A percentile compares a stretch with the other conserved stretches of the same genome.
phyloP scores from a whole-genome alignment of 2,113 vertebrate genomes.

The Varanus salvator region DNA sequence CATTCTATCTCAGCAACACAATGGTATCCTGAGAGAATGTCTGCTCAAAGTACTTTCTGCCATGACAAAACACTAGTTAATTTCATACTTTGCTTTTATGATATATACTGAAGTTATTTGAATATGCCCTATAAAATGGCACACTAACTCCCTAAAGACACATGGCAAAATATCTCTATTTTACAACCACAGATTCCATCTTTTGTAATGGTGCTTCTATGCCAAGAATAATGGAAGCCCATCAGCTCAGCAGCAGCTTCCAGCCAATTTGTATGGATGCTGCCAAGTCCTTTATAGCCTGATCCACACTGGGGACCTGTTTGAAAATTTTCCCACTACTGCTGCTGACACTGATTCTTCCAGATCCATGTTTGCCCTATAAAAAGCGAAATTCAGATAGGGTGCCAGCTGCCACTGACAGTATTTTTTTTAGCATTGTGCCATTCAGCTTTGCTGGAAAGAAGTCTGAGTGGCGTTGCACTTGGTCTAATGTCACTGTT shows the following conservation, averaged over 20 bases:
- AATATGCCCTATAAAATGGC: slow-evolving; percentile 1
- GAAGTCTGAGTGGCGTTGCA: background rate
- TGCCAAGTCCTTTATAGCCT: background rate
- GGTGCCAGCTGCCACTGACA: background rate
- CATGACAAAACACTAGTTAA: slow-evolving; percentile 23
- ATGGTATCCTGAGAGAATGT: slow-evolving; percentile 7
- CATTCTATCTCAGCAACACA: slow-evolving; percentile 35
- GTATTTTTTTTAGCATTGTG: background rate
- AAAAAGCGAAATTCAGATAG: background rate
- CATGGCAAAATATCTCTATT: background rate
- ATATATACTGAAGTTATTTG: background rate
- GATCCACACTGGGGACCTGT: background rate
- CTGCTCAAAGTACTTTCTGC: background rate
- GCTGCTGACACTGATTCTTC: fast-evolving
- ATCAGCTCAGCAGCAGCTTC: background rate
- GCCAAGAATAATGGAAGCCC: background rate
- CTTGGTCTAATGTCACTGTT: background rate
- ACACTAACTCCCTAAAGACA: slow-evolving; percentile 24
- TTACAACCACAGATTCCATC: background rate
- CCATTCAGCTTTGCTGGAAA: background rate
- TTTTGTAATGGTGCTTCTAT: slow-evolving; percentile 1
- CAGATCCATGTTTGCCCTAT: background rate
- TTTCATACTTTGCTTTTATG: background rate
- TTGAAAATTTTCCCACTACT: background rate
- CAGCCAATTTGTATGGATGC: background rate